Conservation (phyloP, 2,797 vertebrate species). For the Phaenicophaeus curvirostris region DNA sequence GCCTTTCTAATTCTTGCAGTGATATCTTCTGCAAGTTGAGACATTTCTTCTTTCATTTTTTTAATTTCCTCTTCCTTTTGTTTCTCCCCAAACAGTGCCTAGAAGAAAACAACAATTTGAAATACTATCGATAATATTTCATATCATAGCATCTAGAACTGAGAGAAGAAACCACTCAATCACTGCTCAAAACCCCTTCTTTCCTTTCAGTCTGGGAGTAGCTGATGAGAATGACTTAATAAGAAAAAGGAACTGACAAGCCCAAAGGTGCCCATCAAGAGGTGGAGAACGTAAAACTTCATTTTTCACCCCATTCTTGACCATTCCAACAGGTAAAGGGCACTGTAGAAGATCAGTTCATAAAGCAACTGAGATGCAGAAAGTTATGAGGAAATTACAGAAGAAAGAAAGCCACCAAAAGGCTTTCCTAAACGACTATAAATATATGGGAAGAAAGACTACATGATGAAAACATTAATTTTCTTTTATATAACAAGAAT, state of each 20-base stretch:
- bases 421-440: background rate
- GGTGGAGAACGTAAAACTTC: background rate
- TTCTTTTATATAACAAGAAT: background rate
- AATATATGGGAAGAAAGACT: background rate
- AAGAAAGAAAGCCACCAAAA: background rate
- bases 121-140: background rate
- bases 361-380: background rate
- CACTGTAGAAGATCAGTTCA: background rate
- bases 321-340: background rate
- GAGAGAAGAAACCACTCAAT: background rate
- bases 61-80: conserved; percentile 87
- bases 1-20: conserved; percentile 85
- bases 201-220: background rate
- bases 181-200: background rate
- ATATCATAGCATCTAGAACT: background rate
- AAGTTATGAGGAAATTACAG: background rate
- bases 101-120: conserved; percentile 24
- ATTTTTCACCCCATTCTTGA: background rate
- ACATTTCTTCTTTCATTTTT: conserved; percentile 86
- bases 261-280: background rate
- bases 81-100: conserved; percentile 89
- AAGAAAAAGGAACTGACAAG: background rate
- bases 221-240: background rate
- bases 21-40: conserved; percentile 85
- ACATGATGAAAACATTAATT: background rate